Conservation (phyloP, 1,140 invertebrate species). For the Bombyx mandarina region DNA sequence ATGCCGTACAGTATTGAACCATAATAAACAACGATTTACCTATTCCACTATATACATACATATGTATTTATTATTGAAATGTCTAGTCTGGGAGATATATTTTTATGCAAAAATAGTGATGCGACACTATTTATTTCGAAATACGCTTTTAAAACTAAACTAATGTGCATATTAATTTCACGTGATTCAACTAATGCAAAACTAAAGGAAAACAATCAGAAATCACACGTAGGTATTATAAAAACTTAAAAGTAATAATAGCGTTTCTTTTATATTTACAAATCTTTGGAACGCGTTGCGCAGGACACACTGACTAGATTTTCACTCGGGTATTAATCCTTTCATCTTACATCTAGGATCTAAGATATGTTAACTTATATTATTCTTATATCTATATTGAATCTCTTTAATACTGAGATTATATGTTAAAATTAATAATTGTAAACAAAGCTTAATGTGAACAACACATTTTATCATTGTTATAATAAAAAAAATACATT, state of each 20-base stretch:
- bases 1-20: too few relatives aligned
- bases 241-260: slow-evolving; percentile 17
- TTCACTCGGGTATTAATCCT: slow-evolving; percentile 30
- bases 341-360: slow-evolving; percentile 13
- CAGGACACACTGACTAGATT: slow-evolving; percentile 64
- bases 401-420: background rate
- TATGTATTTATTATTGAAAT: too few relatives aligned
- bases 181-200: background rate
- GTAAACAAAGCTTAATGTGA: background rate
- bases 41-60: too few relatives aligned
- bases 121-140: background rate
- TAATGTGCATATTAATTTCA: background rate
- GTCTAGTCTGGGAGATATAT: too few relatives aligned
- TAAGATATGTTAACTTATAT: slow-evolving; percentile 14
- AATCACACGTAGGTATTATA: background rate
- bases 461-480: background rate
- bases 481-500: background rate
- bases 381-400: background rate
- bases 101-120: slow-evolving; percentile 1
- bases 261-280: slow-evolving; percentile 46
- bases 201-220: slow-evolving; percentile 7
- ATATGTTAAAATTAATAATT: background rate
- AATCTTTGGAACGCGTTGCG: slow-evolving; percentile 65
- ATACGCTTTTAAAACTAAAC: too few relatives aligned
- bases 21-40: too few relatives aligned